Evolutionary conservation across 2,113 vertebrate genomes (phyloP).

Genomic region (Rhinolophus ferrumequinum): DNA sequence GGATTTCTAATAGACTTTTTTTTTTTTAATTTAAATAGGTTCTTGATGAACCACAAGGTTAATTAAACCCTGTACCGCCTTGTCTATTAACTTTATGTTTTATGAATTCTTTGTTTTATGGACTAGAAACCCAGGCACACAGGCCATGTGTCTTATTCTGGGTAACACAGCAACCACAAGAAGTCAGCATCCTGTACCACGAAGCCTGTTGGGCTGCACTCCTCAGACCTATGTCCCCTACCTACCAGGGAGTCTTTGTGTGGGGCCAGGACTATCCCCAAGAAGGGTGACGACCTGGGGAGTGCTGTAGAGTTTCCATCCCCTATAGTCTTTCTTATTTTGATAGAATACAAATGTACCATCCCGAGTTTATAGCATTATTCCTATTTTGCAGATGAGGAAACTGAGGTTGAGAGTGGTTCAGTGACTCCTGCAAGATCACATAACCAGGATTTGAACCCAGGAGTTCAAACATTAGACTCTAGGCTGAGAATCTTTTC

Average conservation of each 20-base stretch:
- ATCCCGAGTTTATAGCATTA: not conserved
- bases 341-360: not conserved
- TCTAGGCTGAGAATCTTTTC: not conserved
- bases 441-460: not conserved
- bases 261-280: not conserved
- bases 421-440: not conserved
- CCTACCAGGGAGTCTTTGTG: not conserved
- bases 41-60: not conserved
- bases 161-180: not conserved
- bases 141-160: not conserved
- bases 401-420: not conserved
- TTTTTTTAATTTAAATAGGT: not conserved
- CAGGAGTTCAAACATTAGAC: not conserved
- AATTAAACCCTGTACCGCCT: not conserved
- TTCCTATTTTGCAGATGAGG: not conserved
- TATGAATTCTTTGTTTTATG: slow-evolving; percentile 1
- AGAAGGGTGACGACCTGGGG: not conserved
- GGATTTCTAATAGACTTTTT: not conserved
- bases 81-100: not conserved
- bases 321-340: not conserved
- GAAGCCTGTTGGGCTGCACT: no score
- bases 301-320: not conserved
- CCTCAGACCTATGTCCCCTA: not conserved
- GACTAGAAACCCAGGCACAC: not conserved
- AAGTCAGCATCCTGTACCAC: not conserved